Evolutionary conservation across 2,888 invertebrate genomes (phyloP), one percentile per base, ranked within the genome.

Genomic region (Saturnia pavonia): DNA sequence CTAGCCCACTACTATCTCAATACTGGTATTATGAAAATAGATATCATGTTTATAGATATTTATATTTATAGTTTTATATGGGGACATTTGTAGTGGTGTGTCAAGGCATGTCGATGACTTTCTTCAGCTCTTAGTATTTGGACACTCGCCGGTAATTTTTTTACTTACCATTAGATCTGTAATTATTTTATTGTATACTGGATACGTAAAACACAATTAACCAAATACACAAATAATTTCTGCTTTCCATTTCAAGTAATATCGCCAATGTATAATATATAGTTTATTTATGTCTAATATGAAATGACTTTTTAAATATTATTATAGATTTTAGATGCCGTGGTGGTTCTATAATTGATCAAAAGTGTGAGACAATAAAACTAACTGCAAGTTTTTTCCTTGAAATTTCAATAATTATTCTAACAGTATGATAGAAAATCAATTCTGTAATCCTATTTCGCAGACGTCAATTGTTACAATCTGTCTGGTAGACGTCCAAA

Each of bases 401-500:
- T 60, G 57, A 11, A 60, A 27, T 60, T 11, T 25, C 14, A 60
- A 60, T 60, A 27, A 60, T 60, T 3, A 60, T 60, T 65, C n/a
- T 65, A 65, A 65, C 65, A 65, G n/a, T n/a, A n/a, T 65, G 65
- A 65, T 65, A 40, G 40, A 16, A 40, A 65, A 65, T 65, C 65
- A 65, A 34, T 65, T 40, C 40, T 7, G 40, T 40, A 40, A 65
- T 65, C 40, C 40, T 65, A 65, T 65, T 65, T 40, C 65, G 65
- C 40, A 65, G 40, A 65, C 65, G 65, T 65, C 65, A 40, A 65
- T 65, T 34, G 65, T 40, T 65, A 65, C 65, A 65, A 65, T 65
- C 65, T 19, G 65, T 65, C 65, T 65, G 65, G 65, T 65, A 40
- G 40, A 65, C 65, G 65, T 65, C 40, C 65, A 65, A 65, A 65